Base-by-base conservation (phyloP, 2,888 invertebrate species). In the Drosophila testacea region DNA sequence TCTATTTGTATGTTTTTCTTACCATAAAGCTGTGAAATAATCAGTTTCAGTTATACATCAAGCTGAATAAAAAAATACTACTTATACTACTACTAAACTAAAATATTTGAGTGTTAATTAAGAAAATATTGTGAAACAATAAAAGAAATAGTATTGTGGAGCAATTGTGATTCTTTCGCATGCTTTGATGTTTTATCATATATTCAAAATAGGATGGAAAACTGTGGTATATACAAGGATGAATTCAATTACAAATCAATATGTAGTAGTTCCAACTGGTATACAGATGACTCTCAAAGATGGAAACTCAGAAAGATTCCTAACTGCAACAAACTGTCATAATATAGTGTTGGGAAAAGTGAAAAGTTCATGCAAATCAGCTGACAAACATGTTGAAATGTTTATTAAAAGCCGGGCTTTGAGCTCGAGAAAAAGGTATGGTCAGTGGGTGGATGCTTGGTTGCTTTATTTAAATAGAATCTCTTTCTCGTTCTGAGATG, bases 371-470 rank as follows among this genome's bases (percentile, higher is more conserved):
- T 6, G 6, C 6, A 34, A 32, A 34, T 5, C 6, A 0, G 36
- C 30, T 48, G 44, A 41, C 16, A 41, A 41, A 32, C 9, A 6
- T 13, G 10, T 4, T 34, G 32, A 6, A 34, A 34, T 36, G 16
- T 11, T 32, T 22, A 11, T 28, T 39, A 39, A 22, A 30, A 34
- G 22, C 50, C 50, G 54, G 30, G 13, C 11, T 54, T 41, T 22
- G 10, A 6, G 41, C 6, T 13, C 28, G 28, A 32, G 30, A 13
- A 10, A 41, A 39, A 10, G 28, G 4, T 11, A 11, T 30, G 3
- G 0, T 0, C 32, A 42, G 54, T 55, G 41, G 41, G 54, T 55
- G 54, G 41, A 11, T 51, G 38, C n/a, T 38, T 6, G 42, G 42
- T 32, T 32, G 32, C 0, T 32, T 32, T 3, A 32, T 54, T 42